Evolutionary conservation across 2,797 vertebrate genomes (phyloP).

Genomic region (Nannoperca obscura): DNA sequence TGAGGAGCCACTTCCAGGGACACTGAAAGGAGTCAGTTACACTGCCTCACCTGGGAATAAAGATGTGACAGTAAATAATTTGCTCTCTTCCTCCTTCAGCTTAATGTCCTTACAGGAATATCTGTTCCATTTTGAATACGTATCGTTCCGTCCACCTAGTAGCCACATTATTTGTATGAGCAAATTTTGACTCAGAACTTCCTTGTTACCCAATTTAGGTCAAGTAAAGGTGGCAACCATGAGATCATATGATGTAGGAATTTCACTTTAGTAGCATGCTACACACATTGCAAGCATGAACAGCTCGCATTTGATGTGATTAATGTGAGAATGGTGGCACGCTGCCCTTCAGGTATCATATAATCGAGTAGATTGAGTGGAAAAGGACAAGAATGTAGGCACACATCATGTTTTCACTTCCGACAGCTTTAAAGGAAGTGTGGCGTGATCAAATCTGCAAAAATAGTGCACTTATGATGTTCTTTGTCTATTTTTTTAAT

Average conservation of each 20-base stretch:
- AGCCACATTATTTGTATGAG: neutral
- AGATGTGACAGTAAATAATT: constrained; percentile 39
- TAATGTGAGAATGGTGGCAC: neutral
- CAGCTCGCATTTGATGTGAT: neutral
- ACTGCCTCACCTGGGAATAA: constrained; percentile 7
- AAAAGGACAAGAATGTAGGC: neutral
- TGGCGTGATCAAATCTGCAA: constrained; percentile 26
- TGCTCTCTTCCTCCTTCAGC: constrained; percentile 33
- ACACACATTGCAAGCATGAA: neutral
- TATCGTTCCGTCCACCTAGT: neutral
- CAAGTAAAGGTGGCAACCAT: neutral
- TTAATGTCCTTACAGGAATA: constrained; percentile 48
- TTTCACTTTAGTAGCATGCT: neutral
- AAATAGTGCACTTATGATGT: neutral
- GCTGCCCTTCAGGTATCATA: neutral
- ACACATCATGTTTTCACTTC: constrained; percentile 60
- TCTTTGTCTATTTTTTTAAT: too few species aligned
- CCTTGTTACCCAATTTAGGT: constrained; percentile 24
- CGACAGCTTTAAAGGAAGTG: constrained; percentile 63
- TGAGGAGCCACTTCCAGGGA: neutral
- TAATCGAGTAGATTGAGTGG: neutral
- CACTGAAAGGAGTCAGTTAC: constrained; percentile 1
- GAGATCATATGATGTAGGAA: neutral
- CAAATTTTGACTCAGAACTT: constrained; percentile 40
- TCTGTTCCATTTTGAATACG: neutral